Conservation (phyloP, 2,888 invertebrate genomes). For the Drosophila macrospina region DNA sequence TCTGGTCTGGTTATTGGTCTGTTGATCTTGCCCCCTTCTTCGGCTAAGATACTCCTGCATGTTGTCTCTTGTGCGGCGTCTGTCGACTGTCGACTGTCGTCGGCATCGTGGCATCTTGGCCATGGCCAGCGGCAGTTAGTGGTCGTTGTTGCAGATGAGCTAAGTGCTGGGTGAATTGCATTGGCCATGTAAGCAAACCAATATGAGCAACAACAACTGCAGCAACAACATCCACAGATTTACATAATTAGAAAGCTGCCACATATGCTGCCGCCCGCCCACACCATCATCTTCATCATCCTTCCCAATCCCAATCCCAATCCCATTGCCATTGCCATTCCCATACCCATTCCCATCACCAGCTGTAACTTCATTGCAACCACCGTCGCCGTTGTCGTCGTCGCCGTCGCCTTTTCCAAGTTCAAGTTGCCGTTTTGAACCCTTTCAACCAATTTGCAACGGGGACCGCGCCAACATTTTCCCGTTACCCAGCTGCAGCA, state of each 20-base stretch:
- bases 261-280: conserved; percentile 73
- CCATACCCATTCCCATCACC: conserved; percentile 12
- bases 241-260: conserved; percentile 80
- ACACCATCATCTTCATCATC: conserved; percentile 30
- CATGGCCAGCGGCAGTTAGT: conserved; percentile 37
- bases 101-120: conserved; percentile 33
- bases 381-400: conserved; percentile 25
- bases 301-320: no score
- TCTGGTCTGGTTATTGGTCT: conserved; percentile 26
- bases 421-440: conserved; percentile 79
- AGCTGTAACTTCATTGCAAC: conserved; percentile 43
- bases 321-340: neutral
- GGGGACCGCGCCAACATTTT: conserved; percentile 57
- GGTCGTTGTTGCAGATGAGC: conserved; percentile 23
- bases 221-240: conserved; percentile 45
- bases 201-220: conserved; percentile 36
- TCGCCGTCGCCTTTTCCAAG: conserved; percentile 53
- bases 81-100: conserved; percentile 42
- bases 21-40: conserved; percentile 35
- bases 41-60: conserved; percentile 21
- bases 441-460: conserved; percentile 76
- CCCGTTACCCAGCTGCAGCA: conserved; percentile 76
- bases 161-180: conserved; percentile 43
- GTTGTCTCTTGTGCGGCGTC: no score
- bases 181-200: conserved; percentile 24